Base-by-base conservation (phyloP, 2,888 invertebrate species). In the Deilephila porcellus region DNA sequence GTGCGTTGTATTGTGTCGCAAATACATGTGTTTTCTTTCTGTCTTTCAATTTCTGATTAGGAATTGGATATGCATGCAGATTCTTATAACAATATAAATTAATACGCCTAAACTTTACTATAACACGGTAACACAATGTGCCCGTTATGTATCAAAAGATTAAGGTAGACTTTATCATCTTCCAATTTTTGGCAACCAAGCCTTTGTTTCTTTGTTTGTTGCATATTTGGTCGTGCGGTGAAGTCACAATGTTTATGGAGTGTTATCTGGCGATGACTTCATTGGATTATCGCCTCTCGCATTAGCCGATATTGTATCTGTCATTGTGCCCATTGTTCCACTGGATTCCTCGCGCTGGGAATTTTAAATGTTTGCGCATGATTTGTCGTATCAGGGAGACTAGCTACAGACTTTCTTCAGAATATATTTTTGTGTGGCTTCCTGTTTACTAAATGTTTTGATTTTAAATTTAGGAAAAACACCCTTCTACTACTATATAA, bases 181-280 rank as follows among this genome's bases (percentile, higher is more conserved):
- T 14, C 6, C 4, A 52, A 67, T 52, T 45, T 52, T 52, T 67
- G 5, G 25, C 25, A 17, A 52, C 67, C 3, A 14, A 14, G 63
- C 17, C 19, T 45, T 25, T 25, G 67, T 52, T 25, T 67, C 19
- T 25, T 52, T 52, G 67, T 67, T 67, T 67, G 20, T 20, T 52
- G 14, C 37, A 14, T 67, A 52, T 67, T 67, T 29, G 45, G 45
- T 8, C 7, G 52, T 67, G 45, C 56, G 56, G 56, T 67, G 67
- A 67, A 25, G 25, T 67, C 67, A 52, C 25, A 6, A 14, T 67
- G 20, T 29, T 25, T 25, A 25, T 25, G 2, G 45, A 52, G 25
- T 67, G 45, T 29, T 60, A 78, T 77, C 73, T 74, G 70, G 62
- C 73, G 72, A 52, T 52, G 60, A 70, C 62, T 74, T 70, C 71